phyloP scores from a whole-genome alignment of 2,797 vertebrate genomes.

The Potorous gilbertii region DNA sequence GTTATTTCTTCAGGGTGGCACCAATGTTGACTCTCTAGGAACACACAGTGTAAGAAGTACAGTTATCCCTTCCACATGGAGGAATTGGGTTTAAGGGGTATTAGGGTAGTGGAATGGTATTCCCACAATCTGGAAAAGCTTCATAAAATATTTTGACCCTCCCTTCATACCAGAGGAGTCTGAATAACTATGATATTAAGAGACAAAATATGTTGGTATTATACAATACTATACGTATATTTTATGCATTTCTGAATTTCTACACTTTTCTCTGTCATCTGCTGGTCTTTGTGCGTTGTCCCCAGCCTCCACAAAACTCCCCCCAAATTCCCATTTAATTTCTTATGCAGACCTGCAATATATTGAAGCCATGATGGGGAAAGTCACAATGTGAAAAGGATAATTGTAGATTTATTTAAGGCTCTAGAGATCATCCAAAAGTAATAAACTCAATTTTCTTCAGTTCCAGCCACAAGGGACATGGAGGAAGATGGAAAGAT shows the following conservation, averaged over 20 bases:
- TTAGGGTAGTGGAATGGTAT: neutral
- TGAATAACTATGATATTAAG: neutral
- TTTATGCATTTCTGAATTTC: neutral
- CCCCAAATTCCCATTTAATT: neutral
- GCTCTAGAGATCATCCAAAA: neutral
- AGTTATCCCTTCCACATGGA: neutral
- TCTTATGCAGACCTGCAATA: neutral
- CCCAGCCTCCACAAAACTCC: neutral
- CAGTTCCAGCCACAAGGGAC: neutral
- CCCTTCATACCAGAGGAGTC: neutral
- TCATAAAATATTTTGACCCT: neutral
- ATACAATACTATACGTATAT: neutral
- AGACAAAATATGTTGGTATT: neutral
- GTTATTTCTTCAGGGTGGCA: conserved; percentile 22
- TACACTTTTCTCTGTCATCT: neutral
- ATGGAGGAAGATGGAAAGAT: neutral
- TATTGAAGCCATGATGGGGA: neutral
- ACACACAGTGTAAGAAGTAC: neutral
- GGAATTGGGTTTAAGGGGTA: too few species aligned
- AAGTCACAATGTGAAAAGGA: neutral
- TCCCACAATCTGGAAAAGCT: neutral
- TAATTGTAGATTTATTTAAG: neutral
- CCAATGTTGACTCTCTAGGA: neutral
- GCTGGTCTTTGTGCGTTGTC: neutral
- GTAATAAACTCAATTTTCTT: neutral